Evolutionary conservation across 2,888 invertebrate genomes (phyloP).

Genomic region (Noctuana brunneofusca): DNA sequence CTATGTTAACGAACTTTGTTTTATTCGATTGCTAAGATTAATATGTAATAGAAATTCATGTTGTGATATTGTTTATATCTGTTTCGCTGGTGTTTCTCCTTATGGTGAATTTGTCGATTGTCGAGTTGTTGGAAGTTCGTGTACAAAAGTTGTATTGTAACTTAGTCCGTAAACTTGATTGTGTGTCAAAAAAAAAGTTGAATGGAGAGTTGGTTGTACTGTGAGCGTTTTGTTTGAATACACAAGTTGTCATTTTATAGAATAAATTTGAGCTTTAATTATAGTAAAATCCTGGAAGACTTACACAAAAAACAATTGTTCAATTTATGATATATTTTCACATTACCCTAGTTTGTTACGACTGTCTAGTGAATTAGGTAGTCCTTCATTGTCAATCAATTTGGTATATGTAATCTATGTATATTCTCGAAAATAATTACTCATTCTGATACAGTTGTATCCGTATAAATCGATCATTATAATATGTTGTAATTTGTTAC

Average conservation of each 20-base stretch:
- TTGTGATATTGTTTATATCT: constrained; percentile 33
- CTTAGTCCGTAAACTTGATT: constrained; percentile 51
- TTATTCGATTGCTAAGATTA: constrained; percentile 36
- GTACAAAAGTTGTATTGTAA: constrained; percentile 55
- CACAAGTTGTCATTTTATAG: constrained; percentile 29
- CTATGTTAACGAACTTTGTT: constrained; percentile 43
- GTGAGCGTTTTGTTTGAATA: constrained; percentile 55
- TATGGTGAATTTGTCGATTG: constrained; percentile 31
- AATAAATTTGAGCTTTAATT: constrained; percentile 80
- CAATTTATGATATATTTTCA: constrained; percentile 45
- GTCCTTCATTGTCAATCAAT: constrained; percentile 55
- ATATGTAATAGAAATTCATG: constrained; percentile 36
- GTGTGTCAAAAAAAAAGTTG: constrained; percentile 64
- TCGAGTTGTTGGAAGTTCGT: constrained; percentile 47
- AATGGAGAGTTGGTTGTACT: constrained; percentile 52
- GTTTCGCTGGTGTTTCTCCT: constrained; percentile 25
- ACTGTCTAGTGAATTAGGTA: constrained; percentile 53
- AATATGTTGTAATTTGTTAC: constrained; percentile 64
- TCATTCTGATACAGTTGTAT: constrained; percentile 55
- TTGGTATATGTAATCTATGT: constrained; percentile 54
- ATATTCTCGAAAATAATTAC: constrained; percentile 52
- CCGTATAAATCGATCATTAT: constrained; percentile 57
- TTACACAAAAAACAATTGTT: constrained; percentile 43
- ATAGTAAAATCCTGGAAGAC: constrained; percentile 74
- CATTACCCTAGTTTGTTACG: constrained; percentile 38